phyloP scores from a whole-genome alignment of 2,113 vertebrate species.

The Hemibagrus wyckioides region DNA sequence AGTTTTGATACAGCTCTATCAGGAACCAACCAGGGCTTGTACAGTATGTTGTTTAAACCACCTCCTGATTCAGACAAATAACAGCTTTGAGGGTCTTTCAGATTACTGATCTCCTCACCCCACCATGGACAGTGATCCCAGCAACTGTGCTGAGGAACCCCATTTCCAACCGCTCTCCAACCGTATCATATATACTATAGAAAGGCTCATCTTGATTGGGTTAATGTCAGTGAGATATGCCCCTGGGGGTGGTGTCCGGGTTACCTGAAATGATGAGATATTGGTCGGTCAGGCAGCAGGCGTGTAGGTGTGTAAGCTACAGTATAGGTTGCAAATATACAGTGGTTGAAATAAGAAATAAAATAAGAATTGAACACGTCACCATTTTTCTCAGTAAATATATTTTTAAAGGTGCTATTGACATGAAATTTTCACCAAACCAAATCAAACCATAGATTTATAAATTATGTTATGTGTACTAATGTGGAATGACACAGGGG shows the following conservation, averaged over 20 bases:
- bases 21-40: neutral
- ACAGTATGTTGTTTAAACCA: neutral
- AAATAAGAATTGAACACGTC: too few species aligned
- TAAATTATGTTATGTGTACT: too few species aligned
- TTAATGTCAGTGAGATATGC: neutral
- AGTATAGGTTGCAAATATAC: neutral
- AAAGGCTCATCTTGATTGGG: neutral
- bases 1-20: neutral
- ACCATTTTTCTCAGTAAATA: too few species aligned
- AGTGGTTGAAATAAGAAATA: too few species aligned
- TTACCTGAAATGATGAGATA: neutral
- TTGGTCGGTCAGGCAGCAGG: neutral
- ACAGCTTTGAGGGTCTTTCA: neutral
- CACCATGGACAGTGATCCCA: neutral
- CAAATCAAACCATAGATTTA: too few species aligned
- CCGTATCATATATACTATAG: neutral
- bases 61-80: neutral
- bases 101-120: neutral
- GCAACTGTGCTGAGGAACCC: neutral
- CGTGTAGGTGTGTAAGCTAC: too few species aligned
- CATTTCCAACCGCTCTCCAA: neutral
- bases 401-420: too few species aligned
- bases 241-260: neutral
- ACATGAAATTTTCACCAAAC: too few species aligned
- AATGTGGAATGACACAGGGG: too few species aligned